These are phyloP conservation scores for Phyllotreta striolata DNA, from an alignment of 2,888 invertebrate genomes.

Conservation along the genomic window DNA sequence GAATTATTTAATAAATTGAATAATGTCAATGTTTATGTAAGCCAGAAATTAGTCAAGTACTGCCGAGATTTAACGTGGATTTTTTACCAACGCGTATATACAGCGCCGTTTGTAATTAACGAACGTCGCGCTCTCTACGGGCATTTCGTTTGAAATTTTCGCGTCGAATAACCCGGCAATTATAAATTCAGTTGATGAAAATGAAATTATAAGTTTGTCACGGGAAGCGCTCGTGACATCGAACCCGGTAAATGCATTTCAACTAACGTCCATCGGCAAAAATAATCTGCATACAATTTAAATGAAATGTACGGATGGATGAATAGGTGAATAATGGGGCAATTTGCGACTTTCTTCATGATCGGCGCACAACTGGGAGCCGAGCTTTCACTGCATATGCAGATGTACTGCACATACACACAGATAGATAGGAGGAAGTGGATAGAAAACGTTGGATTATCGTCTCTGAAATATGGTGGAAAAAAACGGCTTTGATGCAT, in stretches of 20 bases:
- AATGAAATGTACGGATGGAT: slow-evolving; percentile 28
- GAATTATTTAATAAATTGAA: slow-evolving; percentile 12
- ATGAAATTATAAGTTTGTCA: slow-evolving; percentile 6
- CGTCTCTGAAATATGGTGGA: neutral
- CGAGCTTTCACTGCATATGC: slow-evolving; percentile 17
- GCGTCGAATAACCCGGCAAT: neutral
- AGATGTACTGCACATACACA: neutral
- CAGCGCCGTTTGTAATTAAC: too few relatives aligned
- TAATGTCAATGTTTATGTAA: slow-evolving; percentile 12
- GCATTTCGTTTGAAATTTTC: too few relatives aligned
- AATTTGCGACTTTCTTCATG: slow-evolving; percentile 28
- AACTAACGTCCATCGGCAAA: slow-evolving; percentile 19
- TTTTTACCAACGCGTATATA: too few relatives aligned
- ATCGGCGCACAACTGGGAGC: slow-evolving; percentile 16
- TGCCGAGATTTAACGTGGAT: too few relatives aligned
- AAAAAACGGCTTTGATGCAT: slow-evolving; percentile 1
- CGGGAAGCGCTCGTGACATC: slow-evolving; percentile 1
- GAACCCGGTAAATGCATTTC: slow-evolving; percentile 7
- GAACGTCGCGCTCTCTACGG: too few relatives aligned
- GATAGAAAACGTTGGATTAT: slow-evolving; percentile 2
- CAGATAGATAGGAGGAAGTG: slow-evolving; percentile 18
- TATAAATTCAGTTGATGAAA: slow-evolving; percentile 9
- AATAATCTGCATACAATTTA: slow-evolving; percentile 31
- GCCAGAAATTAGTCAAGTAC: too few relatives aligned
- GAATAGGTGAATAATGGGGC: slow-evolving; percentile 27